Evolutionary conservation across 2,888 invertebrate genomes (phyloP), one percentile per base, ranked within the genome.

Genomic region (Scelioninae gen. 2): DNA sequence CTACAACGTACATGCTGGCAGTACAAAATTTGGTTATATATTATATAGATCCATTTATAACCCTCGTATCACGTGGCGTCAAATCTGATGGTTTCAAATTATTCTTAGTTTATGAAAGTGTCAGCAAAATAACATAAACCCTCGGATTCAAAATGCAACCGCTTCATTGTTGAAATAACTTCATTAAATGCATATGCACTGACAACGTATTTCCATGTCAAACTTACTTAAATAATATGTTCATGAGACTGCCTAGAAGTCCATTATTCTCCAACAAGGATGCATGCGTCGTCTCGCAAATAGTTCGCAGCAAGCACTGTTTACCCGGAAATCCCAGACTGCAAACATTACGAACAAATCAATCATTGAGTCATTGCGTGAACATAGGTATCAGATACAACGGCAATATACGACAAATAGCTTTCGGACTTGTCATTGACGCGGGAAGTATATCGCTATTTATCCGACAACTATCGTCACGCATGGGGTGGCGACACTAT

Each of bases 201-300:
- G 19, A 10, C 19, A 22, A 28, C 39, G 48, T 45, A 60, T 69
- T 55, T 53, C 22, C 35, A 48, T 25, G 41, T 33, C 33, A 67
- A 45, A 83, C 83, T 83, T 77, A 84, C 84, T 80, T 82, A 65
- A 86, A 80, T 67, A 84, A 64, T 57, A 85, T 83, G 60, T 81
- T 80, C 69, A 85, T 63, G 22, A 85, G 57, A 76, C 85, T 83
- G 39, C 84, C 85, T 46, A 85, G 71, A 5, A 86, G 79, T 25
- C 85, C 84, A 72, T 84, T 82, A 76, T 82, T 79, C 52, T 63
- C 63, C 55, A 81, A 78, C 45, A 81, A 70, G 25, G 80, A 78
- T 58, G 77, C 74, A 10, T 75, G 78, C 10, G 81, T 75, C 6
- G 82, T 81, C 74, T 86, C 85, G 76, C 86, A 86, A 70, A 86